These are phyloP conservation scores for Euphonia xanthogaster DNA, from an alignment of 2,797 vertebrate genomes.

Conservation along the genomic window DNA sequence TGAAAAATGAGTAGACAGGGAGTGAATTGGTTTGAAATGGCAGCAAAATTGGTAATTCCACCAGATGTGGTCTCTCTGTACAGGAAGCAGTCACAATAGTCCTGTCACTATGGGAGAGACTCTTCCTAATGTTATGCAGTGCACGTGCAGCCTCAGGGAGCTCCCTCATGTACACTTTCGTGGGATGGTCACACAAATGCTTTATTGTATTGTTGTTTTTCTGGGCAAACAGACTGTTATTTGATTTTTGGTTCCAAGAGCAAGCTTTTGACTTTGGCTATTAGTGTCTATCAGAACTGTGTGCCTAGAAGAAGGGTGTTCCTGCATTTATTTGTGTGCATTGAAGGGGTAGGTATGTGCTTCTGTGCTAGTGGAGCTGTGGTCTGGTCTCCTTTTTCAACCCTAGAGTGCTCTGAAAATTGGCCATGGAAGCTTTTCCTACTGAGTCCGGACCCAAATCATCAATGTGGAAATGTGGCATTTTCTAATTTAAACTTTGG, in stretches of 20 bases:
- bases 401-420: not conserved
- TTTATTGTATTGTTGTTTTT: constrained; percentile 17
- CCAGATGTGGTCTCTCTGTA: not conserved
- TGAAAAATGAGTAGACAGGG: not conserved
- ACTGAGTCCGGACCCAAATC: not conserved
- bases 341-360: not conserved
- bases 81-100: not conserved
- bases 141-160: not conserved
- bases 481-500: not conserved
- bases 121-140: not conserved
- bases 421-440: not conserved
- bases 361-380: not conserved
- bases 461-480: accelerated
- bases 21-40: not conserved
- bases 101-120: not conserved
- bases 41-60: accelerated
- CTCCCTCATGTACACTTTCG: not conserved
- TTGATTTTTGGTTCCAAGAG: not conserved
- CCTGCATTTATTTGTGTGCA: not conserved
- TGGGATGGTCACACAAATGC: not conserved
- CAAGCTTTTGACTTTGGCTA: not conserved
- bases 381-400: not conserved
- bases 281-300: not conserved
- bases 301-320: not conserved
- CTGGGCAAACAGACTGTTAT: not conserved